Percentiles rank a stretch among this genome's conserved stretches.
phyloP scores from a whole-genome alignment of 2,888 invertebrate species.

The Nomada lathburiana region DNA sequence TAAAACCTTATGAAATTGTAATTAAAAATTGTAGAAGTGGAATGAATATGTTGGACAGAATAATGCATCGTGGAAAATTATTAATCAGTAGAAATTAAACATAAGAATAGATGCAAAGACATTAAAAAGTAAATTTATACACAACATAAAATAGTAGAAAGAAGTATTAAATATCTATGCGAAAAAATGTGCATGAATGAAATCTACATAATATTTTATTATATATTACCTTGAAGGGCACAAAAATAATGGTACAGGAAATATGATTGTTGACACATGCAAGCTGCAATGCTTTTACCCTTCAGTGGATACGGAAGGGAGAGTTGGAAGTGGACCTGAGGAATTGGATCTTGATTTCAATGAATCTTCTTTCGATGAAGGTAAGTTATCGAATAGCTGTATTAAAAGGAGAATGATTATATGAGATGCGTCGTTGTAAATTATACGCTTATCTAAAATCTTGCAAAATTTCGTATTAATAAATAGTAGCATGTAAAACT shows the following conservation, averaged over 20 bases:
- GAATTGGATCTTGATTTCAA: slow-evolving; percentile 73
- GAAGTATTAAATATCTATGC: background rate
- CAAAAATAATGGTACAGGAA: slow-evolving; percentile 6
- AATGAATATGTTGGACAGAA: background rate
- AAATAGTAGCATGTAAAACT: background rate
- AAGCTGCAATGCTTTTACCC: slow-evolving; percentile 51
- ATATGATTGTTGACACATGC: slow-evolving; percentile 36
- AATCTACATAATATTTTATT: slow-evolving; percentile 35
- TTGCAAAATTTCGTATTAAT: background rate
- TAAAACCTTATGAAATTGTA: background rate
- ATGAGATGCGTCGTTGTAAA: background rate
- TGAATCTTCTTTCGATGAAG: slow-evolving; percentile 74
- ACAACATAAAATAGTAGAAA: background rate
- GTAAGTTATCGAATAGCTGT: slow-evolving; percentile 74
- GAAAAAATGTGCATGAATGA: background rate
- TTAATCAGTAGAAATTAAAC: background rate
- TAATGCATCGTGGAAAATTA: background rate
- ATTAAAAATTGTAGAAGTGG: background rate
- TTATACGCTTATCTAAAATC: background rate
- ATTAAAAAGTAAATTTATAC: background rate
- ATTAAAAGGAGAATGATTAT: slow-evolving; percentile 46
- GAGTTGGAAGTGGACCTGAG: slow-evolving; percentile 69
- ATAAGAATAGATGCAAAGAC: background rate
- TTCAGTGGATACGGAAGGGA: slow-evolving; percentile 70
- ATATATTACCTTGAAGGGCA: slow-evolving; percentile 17